A percentile compares a stretch with the other conserved stretches of the same genome.
These are phyloP conservation scores for Paratrypauchen microcephalus DNA, from an alignment of 2,797 vertebrate species.

Conservation along the genomic window DNA sequence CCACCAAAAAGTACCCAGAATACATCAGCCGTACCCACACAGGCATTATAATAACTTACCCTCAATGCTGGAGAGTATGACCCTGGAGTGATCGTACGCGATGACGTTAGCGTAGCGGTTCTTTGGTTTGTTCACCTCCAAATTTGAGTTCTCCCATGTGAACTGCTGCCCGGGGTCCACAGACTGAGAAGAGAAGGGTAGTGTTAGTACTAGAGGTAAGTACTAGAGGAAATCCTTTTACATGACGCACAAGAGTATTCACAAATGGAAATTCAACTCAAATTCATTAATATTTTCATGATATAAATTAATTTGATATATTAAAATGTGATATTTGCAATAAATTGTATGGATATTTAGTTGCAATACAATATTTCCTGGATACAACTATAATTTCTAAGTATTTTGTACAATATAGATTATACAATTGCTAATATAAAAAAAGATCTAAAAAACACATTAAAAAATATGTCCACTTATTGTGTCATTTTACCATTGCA, in stretches of 20 bases:
- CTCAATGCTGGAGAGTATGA: conserved; percentile 92
- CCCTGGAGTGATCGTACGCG: conserved; percentile 84
- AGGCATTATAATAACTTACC: conserved; percentile 67
- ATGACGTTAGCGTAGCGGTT: conserved; percentile 92
- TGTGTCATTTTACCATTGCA: conserved; percentile 2
- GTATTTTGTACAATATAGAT: neutral
- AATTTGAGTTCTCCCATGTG: conserved; percentile 98
- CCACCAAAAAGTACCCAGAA: conserved; percentile 14
- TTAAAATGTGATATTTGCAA: neutral
- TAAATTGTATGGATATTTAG: neutral
- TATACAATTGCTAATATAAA: neutral
- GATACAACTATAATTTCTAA: neutral
- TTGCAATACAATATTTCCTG: neutral
- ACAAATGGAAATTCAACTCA: neutral
- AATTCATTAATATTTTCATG: neutral
- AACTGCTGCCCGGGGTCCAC: conserved; percentile 98
- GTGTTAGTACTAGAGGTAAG: conserved; percentile 13
- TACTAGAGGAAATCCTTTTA: neutral
- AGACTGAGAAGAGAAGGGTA: conserved; percentile 77
- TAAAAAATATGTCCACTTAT: neutral
- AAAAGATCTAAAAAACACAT: conserved; percentile 1
- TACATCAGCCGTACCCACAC: conserved; percentile 15
- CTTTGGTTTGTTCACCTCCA: conserved; percentile 99
- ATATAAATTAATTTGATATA: too few relatives aligned
- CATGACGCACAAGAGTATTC: neutral